Base-by-base conservation (phyloP, 2,888 invertebrate species). In the Habroteleia sp. region DNA sequence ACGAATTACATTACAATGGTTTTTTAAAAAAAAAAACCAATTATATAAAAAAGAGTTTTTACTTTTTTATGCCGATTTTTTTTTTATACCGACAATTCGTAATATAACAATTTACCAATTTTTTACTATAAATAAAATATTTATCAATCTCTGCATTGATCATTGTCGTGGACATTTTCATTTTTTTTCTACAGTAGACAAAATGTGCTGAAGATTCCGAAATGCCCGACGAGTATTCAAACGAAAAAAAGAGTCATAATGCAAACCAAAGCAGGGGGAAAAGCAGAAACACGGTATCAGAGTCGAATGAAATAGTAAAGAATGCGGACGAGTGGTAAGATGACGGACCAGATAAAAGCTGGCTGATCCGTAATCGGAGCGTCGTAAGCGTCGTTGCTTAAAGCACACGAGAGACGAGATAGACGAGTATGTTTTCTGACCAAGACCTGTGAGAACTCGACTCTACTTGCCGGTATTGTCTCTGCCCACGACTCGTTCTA, bases 321-420 rank as follows among this genome's bases (percentile, higher is more conserved):
- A 72, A 72, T 46, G 20, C 25, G 4, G 39, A 37, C 65, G 35
- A 37, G 56, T 35, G 69, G 29, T 48, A 75, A 69, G 74, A 76
- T 69, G 62, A 56, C 56, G 74, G 68, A 27, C 23, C 60, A 72
- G 62, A 77, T 78, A 69, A 74, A 79, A 77, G 76, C 72, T 62
- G 69, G 76, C 77, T 79, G 78, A 79, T 80, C 79, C 77, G 76
- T 76, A 80, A 79, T 74, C 79, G 77, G 77, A 79, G 74, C 68
- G 71, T 68, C 75, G 77, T 78, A 73, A 74, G 69, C 54, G 68
- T 29, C 48, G 78, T 71, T 63, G 78, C 77, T 65, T 73, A 68
- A 77, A 63, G 46, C 71, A 52, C 37, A 39, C 39, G 68, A 66
- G 58, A 56, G 48, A 20, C 25, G 37, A 65, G 63, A 60, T 58